Evolutionary conservation across 37 sponge, comb jelly and placozoan genomes (phyloP), one percentile per base, ranked within the genome.

Genomic region (Halichondria panicea): DNA sequence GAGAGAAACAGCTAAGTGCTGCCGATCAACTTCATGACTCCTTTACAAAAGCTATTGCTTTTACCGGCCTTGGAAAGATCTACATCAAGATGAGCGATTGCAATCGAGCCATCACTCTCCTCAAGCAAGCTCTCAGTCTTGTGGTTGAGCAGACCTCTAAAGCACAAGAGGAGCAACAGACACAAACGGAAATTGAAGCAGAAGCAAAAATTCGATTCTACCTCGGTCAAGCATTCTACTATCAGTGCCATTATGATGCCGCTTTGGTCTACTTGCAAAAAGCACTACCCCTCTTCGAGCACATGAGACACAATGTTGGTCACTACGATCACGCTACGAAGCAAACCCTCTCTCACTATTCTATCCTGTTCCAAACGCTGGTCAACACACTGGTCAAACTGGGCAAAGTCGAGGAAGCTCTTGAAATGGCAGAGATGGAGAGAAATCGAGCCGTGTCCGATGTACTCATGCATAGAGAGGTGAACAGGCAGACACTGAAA

Each of bases 391-490:
- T 96, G 19, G 91, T 90, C 28, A 48, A 72, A 21, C 88, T 68
- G 43, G 72, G 68, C 41, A 86, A 90, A 70, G 84, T 81, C 22
- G 88, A 90, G 62, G 91, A 90, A 7, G 97, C 97, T 8, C 79
- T 96, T 41, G 89, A 81, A 45, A 87, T 86, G 57, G 94, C 97
- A 35, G 97, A 96, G 80, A 86, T 90, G 55, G 95, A 88, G 71
- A 54, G 87, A 24, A 82, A 82, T 55, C 56, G 88, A 19, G 78
- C 92, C 34, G 42, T 95, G 30, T 75, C 86, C 21, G 87, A 92
- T 46, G 42, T 59, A 35, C 62, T 95, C 41, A 70, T 85, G 53
- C 61, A 93, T 13, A 34, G 85, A 22, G 82, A 84, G 32, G 80
- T 89, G 57, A 83, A 68, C 28, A 69, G 68, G 4, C 87, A 81